phyloP scores from a whole-genome alignment of 2,888 invertebrate genomes.

The Saturnia pavonia region DNA sequence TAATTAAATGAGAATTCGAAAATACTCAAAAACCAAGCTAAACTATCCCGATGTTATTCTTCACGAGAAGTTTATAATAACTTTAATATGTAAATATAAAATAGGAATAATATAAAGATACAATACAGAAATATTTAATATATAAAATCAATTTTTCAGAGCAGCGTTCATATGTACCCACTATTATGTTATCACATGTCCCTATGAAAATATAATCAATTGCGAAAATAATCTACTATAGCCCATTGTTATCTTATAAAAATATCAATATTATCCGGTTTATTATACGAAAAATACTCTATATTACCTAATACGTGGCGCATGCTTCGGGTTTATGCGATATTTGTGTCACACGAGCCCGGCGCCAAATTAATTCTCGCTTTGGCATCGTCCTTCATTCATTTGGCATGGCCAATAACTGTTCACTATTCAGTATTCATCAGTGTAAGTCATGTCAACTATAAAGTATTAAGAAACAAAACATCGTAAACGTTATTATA shows the following conservation, averaged over 20 bases:
- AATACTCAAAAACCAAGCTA: too few relatives aligned
- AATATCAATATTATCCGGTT: not conserved
- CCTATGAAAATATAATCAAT: not conserved
- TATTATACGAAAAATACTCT: not conserved
- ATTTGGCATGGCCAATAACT: constrained; percentile 41
- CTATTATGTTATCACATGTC: not conserved
- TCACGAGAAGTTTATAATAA: too few relatives aligned
- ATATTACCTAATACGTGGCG: not conserved
- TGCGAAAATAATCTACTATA: not conserved
- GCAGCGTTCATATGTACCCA: not conserved
- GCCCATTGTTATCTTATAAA: not conserved
- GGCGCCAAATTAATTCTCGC: constrained; percentile 44
- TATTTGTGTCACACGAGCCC: constrained; percentile 20
- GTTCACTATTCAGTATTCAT: constrained; percentile 25
- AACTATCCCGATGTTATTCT: too few relatives aligned
- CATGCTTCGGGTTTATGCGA: constrained; percentile 13
- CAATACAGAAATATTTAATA: too few relatives aligned
- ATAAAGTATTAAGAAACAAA: constrained; percentile 17
- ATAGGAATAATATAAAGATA: too few relatives aligned
- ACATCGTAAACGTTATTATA: constrained; percentile 18
- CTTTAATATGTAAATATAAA: too few relatives aligned
- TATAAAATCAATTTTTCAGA: too few relatives aligned
- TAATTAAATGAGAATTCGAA: too few relatives aligned
- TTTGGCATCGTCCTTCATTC: constrained; percentile 28
- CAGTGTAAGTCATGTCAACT: constrained; percentile 32